Percentiles rank a stretch among this genome's conserved stretches.
These are phyloP conservation scores for Neopelma chrysocephalum DNA, from an alignment of 2,797 vertebrate species.

Conservation along the genomic window DNA sequence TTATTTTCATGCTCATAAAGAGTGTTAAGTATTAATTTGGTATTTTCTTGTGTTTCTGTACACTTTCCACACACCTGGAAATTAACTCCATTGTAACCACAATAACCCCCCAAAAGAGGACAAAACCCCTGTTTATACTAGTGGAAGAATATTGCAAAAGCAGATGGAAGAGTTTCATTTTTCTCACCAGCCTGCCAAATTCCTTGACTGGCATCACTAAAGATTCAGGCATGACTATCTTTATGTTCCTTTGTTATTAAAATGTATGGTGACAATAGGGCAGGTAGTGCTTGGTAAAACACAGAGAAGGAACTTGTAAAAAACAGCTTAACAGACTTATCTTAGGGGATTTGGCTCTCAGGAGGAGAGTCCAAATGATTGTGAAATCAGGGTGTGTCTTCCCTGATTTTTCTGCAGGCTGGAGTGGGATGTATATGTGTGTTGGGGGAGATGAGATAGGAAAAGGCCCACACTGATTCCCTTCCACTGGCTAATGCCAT, in stretches of 20 bases:
- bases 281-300: not conserved
- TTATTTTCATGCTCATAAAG: constrained; percentile 40
- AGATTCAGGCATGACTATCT: not conserved
- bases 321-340: not conserved
- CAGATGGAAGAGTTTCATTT: not conserved
- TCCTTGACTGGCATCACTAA: not conserved
- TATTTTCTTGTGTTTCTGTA: constrained; percentile 62
- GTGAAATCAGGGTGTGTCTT: not conserved
- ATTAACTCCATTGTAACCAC: constrained; percentile 31
- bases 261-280: not conserved
- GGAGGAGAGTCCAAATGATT: not conserved
- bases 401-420: not conserved
- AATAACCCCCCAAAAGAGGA: not conserved
- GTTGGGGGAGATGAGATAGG: not conserved
- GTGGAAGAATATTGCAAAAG: not conserved
- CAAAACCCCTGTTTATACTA: not conserved
- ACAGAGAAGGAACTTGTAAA: fast-evolving
- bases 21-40: constrained; percentile 68
- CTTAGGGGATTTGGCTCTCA: not conserved
- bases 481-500: not conserved
- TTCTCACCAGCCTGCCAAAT: not conserved
- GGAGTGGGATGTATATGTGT: fast-evolving
- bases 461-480: not conserved
- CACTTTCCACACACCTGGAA: constrained; percentile 42
- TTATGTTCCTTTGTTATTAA: not conserved